Evolutionary conservation across 2,113 vertebrate species (phyloP).

Genomic region (Mormoops blainvillei): DNA sequence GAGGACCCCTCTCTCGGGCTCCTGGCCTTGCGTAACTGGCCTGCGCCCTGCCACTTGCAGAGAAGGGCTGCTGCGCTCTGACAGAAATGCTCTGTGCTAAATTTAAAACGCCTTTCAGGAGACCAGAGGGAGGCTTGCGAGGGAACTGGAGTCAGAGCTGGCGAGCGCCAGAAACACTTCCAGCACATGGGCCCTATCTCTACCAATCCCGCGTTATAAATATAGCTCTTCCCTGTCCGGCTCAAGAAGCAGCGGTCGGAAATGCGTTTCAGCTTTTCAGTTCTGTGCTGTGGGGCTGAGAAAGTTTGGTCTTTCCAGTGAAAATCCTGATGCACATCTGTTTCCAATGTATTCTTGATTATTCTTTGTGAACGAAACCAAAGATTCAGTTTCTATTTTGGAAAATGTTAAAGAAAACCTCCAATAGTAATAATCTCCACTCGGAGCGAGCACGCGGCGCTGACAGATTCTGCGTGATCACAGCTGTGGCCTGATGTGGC

Average conservation of each 20-base stretch:
- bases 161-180: not conserved
- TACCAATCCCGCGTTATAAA: not conserved
- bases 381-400: slow-evolving; percentile 50
- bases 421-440: not conserved
- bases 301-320: not conserved
- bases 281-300: not conserved
- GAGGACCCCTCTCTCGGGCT: accelerated
- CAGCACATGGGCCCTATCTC: not conserved
- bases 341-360: slow-evolving; percentile 39
- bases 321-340: not conserved
- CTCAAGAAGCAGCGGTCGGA: not conserved
- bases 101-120: not conserved
- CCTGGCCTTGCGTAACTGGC: accelerated
- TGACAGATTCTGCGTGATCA: not conserved
- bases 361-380: slow-evolving; percentile 54
- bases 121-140: not conserved
- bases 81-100: not conserved
- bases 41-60: not conserved
- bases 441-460: not conserved
- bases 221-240: accelerated
- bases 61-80: not conserved
- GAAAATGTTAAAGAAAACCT: slow-evolving; percentile 28
- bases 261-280: not conserved
- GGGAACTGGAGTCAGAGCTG: not conserved
- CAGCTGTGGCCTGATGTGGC: not conserved